These are phyloP conservation scores for Archips crataeganus DNA, from an alignment of 2,888 invertebrate genomes.

Conservation along the genomic window DNA sequence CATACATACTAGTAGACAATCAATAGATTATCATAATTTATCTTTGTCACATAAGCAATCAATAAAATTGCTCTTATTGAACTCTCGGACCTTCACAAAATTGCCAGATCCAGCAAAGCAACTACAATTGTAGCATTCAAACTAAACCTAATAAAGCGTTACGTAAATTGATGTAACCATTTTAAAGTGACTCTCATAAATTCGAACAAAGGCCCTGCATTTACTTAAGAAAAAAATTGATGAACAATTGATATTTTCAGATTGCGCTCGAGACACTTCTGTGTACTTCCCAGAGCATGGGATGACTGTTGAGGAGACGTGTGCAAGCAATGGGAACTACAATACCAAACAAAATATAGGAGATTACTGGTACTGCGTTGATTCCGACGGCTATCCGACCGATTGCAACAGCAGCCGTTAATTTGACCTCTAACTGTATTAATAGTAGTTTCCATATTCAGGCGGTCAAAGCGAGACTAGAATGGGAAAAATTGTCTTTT, in stretches of 20 bases:
- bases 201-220: background rate
- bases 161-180: background rate
- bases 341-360: slow-evolving; percentile 81
- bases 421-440: background rate
- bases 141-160: background rate
- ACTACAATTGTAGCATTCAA: background rate
- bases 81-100: background rate
- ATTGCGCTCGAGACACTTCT: slow-evolving; percentile 87
- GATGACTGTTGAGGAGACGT: slow-evolving; percentile 77
- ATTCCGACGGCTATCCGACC: slow-evolving; percentile 84
- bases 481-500: background rate
- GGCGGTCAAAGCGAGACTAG: background rate
- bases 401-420: slow-evolving; percentile 37
- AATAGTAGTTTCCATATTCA: background rate
- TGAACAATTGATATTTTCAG: slow-evolving; percentile 61
- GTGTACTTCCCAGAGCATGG: slow-evolving; percentile 80
- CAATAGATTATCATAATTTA: background rate
- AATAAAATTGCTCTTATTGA: background rate
- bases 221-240: background rate
- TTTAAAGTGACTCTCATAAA: background rate
- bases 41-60: background rate
- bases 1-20: background rate
- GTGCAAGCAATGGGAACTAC: slow-evolving; percentile 87
- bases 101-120: background rate
- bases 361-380: slow-evolving; percentile 85